Percentiles rank a stretch among this genome's conserved stretches.
phyloP scores from a whole-genome alignment of 2,797 vertebrate genomes.

The Sparus aurata region DNA sequence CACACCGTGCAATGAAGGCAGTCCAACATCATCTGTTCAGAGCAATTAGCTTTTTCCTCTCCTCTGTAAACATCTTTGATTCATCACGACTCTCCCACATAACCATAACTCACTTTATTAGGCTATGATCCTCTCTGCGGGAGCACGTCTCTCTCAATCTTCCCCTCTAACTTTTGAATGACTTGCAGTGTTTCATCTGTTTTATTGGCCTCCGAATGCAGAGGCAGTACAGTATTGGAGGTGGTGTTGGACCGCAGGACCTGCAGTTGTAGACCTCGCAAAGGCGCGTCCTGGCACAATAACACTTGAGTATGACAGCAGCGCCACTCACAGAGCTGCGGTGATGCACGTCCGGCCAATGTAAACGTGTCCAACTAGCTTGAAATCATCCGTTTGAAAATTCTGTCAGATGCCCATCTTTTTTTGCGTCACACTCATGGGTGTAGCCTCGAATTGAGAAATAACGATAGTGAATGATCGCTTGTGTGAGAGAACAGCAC shows the following conservation, averaged over 20 bases:
- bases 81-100: conserved; percentile 35
- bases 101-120: conserved; percentile 40
- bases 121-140: conserved; percentile 39
- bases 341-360: conserved; percentile 20
- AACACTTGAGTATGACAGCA: conserved; percentile 28
- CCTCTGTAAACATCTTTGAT: conserved; percentile 55
- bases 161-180: conserved; percentile 22
- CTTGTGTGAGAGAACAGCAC: conserved; percentile 33
- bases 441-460: conserved; percentile 56
- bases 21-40: conserved; percentile 2
- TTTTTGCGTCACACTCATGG: conserved; percentile 26
- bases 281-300: conserved; percentile 19
- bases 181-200: conserved; percentile 40
- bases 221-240: conserved; percentile 5
- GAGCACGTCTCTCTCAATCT: conserved; percentile 29
- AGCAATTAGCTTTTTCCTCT: conserved; percentile 22
- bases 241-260: not conserved
- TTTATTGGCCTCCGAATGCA: conserved; percentile 42
- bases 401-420: conserved; percentile 48
- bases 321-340: conserved; percentile 23
- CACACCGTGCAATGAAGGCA: not conserved
- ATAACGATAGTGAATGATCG: conserved; percentile 34
- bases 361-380: conserved; percentile 38
- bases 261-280: conserved; percentile 7
- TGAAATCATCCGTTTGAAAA: conserved; percentile 38